phyloP scores from a whole-genome alignment of 1,140 invertebrate genomes.

The Aphaenogaster floridana region DNA sequence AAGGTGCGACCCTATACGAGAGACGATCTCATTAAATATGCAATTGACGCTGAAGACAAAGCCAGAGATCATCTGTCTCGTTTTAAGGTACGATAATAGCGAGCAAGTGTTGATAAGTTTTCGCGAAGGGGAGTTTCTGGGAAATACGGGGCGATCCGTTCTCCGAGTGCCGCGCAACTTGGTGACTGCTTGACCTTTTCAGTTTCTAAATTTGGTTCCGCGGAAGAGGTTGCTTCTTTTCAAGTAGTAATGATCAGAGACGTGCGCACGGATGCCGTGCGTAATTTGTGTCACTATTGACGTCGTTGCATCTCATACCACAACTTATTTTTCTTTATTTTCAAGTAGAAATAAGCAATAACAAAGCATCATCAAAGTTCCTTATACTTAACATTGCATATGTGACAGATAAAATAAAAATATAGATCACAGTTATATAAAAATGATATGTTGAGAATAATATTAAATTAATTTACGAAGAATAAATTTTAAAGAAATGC shows the following conservation, averaged over 20 bases:
- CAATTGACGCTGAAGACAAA: slow-evolving; percentile 89
- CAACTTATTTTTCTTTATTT: neutral
- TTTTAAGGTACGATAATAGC: slow-evolving; percentile 82
- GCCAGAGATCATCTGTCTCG: slow-evolving; percentile 89
- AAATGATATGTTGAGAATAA: neutral
- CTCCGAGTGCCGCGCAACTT: slow-evolving; percentile 69
- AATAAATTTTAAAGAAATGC: neutral
- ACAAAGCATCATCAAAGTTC: neutral
- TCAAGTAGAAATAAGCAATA: neutral
- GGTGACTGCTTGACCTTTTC: slow-evolving; percentile 85
- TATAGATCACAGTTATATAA: neutral
- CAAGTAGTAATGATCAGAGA: slow-evolving; percentile 44
- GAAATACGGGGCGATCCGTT: slow-evolving; percentile 51
- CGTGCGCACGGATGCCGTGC: slow-evolving; percentile 29
- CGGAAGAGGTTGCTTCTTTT: slow-evolving; percentile 74
- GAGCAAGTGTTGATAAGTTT: neutral
- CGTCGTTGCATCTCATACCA: slow-evolving; percentile 20
- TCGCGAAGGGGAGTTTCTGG: slow-evolving; percentile 8
- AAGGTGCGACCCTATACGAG: slow-evolving; percentile 88
- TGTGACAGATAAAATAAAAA: neutral
- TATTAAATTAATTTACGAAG: neutral
- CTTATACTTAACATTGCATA: neutral
- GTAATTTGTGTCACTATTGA: slow-evolving; percentile 50
- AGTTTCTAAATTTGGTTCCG: slow-evolving; percentile 83
- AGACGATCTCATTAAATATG: slow-evolving; percentile 89